Conservation (phyloP, 2,113 vertebrate genomes). For the Chitala chitala region DNA sequence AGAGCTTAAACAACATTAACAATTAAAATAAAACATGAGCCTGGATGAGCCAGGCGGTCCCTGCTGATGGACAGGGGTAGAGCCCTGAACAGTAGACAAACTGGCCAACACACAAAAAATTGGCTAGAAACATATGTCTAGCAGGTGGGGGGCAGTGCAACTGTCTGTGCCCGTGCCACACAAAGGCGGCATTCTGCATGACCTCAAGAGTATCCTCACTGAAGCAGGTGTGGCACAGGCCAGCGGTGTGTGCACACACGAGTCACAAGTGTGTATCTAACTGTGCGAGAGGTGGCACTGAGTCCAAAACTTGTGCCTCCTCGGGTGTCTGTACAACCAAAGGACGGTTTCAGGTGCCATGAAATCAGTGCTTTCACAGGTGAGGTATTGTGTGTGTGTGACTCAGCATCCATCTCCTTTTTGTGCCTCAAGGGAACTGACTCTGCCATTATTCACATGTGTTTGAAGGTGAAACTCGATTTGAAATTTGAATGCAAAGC, state of each 20-base stretch:
- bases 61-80: neutral
- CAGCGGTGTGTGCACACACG: neutral
- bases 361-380: neutral
- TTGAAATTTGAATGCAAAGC: too few relatives aligned
- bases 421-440: neutral
- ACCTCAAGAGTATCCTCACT: conserved; percentile 21
- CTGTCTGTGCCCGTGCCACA: neutral
- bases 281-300: neutral
- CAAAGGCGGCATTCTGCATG: conserved; percentile 34
- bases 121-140: conserved; percentile 10
- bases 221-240: conserved; percentile 40
- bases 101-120: neutral
- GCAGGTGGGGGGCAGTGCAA: neutral
- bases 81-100: neutral
- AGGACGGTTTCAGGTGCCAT: neutral
- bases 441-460: neutral
- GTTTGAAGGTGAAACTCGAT: neutral
- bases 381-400: conserved; percentile 11
- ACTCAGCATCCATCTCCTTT: neutral
- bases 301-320: conserved; percentile 20
- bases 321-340: neutral
- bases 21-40: too few relatives aligned
- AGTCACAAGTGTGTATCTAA: too few relatives aligned
- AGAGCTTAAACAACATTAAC: too few relatives aligned
- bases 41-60: neutral